phyloP scores from a whole-genome alignment of 2,888 invertebrate genomes.

The Proisotoma minuta region DNA sequence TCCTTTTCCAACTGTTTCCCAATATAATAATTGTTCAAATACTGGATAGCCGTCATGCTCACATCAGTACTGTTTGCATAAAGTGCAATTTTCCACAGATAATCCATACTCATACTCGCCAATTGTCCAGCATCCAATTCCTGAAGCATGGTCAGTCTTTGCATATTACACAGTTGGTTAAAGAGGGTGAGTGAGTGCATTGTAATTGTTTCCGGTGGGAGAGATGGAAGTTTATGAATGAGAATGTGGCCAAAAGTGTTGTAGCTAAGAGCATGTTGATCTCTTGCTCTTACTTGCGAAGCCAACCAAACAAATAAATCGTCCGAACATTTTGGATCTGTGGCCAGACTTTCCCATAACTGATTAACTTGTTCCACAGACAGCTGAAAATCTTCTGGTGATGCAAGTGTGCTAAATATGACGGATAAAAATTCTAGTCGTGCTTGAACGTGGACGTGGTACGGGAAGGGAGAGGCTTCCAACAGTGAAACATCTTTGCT shows the following conservation, averaged over 20 bases:
- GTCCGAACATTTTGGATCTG: slow-evolving; percentile 78
- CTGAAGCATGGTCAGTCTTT: slow-evolving; percentile 54
- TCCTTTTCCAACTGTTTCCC: slow-evolving; percentile 84
- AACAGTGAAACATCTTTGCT: slow-evolving; percentile 52
- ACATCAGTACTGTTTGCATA: slow-evolving; percentile 88
- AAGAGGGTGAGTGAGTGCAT: slow-evolving; percentile 87
- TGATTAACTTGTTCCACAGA: slow-evolving; percentile 85
- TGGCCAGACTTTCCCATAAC: slow-evolving; percentile 84
- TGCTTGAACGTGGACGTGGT: slow-evolving; percentile 85
- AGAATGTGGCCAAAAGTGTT: slow-evolving; percentile 84
- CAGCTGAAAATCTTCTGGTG: slow-evolving; percentile 81
- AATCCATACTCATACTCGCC: slow-evolving; percentile 62
- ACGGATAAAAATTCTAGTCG: slow-evolving; percentile 86
- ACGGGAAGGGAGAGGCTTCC: slow-evolving; percentile 58
- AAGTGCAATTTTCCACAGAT: slow-evolving; percentile 89
- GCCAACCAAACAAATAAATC: slow-evolving; percentile 90
- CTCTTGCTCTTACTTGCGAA: slow-evolving; percentile 79
- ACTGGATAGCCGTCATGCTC: slow-evolving; percentile 89
- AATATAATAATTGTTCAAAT: slow-evolving; percentile 90
- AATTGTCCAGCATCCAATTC: slow-evolving; percentile 63
- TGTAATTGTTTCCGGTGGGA: slow-evolving; percentile 82
- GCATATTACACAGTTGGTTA: slow-evolving; percentile 83
- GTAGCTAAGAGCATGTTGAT: slow-evolving; percentile 82
- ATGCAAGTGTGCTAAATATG: slow-evolving; percentile 82
- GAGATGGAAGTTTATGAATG: slow-evolving; percentile 78